Percentiles rank a stretch among this genome's conserved stretches.
These are phyloP conservation scores for Thomomys bottae DNA, from an alignment of 2,113 vertebrate species.

Conservation along the genomic window DNA sequence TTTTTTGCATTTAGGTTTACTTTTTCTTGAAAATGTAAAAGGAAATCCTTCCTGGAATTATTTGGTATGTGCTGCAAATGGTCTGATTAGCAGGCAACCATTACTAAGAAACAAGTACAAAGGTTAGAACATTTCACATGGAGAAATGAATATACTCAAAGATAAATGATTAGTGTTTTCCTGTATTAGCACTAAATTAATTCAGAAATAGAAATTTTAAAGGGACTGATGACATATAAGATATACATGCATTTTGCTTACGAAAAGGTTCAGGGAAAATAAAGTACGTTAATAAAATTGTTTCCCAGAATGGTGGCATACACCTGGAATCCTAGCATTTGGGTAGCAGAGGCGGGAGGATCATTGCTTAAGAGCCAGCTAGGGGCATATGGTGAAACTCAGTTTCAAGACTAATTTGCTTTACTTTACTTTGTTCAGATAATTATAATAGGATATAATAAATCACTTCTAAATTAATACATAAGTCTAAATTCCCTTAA, in stretches of 20 bases:
- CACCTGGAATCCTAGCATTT: no score
- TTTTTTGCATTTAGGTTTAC: conserved; percentile 41
- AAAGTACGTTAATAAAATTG: neutral
- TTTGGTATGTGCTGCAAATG: neutral
- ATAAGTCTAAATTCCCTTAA: neutral
- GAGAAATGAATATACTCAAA: neutral
- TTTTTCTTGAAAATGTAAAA: neutral
- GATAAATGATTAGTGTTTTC: neutral
- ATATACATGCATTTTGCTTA: neutral
- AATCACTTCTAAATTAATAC: conserved; percentile 4
- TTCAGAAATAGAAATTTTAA: conserved; percentile 17
- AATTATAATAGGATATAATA: conserved; percentile 1
- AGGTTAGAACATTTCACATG: neutral
- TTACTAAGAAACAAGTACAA: neutral
- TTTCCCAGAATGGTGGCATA: no score
- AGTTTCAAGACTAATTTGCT: neutral
- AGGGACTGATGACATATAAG: neutral
- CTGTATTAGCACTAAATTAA: neutral
- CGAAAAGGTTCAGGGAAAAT: neutral
- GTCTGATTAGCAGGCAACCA: neutral
- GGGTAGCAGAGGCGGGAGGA: no score
- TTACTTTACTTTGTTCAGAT: conserved; percentile 43
- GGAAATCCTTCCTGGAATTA: neutral
- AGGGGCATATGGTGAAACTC: no score
- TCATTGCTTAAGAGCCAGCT: no score